Evolutionary conservation across 2,113 vertebrate genomes (phyloP).

Genomic region (Mixornis gularis): DNA sequence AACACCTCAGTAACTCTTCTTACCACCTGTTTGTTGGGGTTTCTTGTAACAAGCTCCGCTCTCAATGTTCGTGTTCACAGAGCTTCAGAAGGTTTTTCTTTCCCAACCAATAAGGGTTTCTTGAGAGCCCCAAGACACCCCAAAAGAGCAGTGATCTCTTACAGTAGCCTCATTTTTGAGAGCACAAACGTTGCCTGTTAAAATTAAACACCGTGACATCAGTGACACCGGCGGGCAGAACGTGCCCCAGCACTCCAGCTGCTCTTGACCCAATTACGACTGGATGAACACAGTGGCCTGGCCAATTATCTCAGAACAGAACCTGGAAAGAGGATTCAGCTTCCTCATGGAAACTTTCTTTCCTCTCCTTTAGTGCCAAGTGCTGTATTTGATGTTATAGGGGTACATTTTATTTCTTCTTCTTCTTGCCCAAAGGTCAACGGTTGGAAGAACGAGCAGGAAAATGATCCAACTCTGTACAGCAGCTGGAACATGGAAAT

Average conservation of each 20-base stretch:
- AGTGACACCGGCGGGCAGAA: not conserved
- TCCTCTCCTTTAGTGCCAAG: not conserved
- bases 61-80: not conserved
- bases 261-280: not conserved
- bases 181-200: not conserved
- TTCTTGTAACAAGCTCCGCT: not conserved
- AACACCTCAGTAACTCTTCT: not conserved
- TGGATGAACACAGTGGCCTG: not conserved
- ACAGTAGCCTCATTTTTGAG: not conserved
- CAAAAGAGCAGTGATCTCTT: not conserved
- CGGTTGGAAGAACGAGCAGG: not conserved
- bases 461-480: not conserved
- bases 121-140: not conserved
- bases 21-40: not conserved
- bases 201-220: not conserved
- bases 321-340: not conserved
- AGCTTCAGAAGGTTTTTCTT: not conserved
- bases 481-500: not conserved
- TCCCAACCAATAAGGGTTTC: not conserved
- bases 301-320: not conserved
- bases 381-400: not conserved
- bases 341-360: conserved; percentile 7
- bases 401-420: not conserved
- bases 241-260: not conserved
- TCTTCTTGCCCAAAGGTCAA: conserved; percentile 26